Conservation (phyloP, 2,113 vertebrate genomes). For the Dicaeum eximium region DNA sequence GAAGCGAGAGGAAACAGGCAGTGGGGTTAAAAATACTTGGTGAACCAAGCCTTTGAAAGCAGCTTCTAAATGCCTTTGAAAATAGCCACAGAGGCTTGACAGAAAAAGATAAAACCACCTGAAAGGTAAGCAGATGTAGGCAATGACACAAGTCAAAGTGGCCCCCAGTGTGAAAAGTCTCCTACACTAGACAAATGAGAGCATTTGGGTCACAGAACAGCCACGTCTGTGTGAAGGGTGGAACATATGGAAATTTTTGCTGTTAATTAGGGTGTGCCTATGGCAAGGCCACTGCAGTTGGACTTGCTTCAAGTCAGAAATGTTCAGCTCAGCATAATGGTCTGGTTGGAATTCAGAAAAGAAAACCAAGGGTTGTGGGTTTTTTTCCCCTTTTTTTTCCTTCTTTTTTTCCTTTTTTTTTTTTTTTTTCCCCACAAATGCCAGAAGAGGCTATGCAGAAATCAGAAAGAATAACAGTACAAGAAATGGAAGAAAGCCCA, state of each 20-base stretch:
- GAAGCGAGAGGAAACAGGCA: constrained; percentile 12
- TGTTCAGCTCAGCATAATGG: background rate
- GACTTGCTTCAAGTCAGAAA: constrained; percentile 8
- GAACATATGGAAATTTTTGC: constrained; percentile 44
- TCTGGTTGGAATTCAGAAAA: constrained; percentile 1
- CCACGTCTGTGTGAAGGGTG: background rate
- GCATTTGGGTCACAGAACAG: constrained; percentile 31
- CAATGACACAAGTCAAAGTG: background rate
- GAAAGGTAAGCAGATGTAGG: background rate
- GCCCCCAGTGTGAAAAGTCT: background rate
- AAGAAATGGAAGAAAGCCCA: background rate
- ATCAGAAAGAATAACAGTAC: background rate
- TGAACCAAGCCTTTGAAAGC: background rate
- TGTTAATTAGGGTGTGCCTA: constrained; percentile 19
- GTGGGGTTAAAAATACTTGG: background rate
- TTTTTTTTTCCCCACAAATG: background rate
- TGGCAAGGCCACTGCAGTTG: constrained; percentile 1
- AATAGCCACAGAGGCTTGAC: background rate
- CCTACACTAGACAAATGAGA: background rate
- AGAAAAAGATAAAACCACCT: background rate
- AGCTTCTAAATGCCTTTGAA: constrained; percentile 5
- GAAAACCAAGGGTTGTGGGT: background rate
- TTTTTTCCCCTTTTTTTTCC: background rate
- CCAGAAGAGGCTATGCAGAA: background rate
- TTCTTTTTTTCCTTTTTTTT: background rate